Conservation (phyloP, 1,140 invertebrate genomes). For the Megathymus violae region DNA sequence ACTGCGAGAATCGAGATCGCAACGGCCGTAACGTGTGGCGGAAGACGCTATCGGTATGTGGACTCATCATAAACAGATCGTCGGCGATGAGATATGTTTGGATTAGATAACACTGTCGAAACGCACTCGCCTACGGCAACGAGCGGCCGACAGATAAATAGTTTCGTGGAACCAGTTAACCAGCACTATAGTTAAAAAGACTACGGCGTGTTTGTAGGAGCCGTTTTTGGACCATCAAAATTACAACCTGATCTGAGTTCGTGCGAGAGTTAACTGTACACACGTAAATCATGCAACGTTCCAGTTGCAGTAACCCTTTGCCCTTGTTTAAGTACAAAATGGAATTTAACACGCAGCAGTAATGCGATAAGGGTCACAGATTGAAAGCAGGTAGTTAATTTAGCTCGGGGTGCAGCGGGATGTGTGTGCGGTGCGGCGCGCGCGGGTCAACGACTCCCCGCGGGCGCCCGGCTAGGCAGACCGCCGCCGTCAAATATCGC, state of each 20-base stretch:
- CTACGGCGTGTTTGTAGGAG: neutral
- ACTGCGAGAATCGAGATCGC: slow-evolving; percentile 22
- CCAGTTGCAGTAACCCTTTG: neutral
- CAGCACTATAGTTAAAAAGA: neutral
- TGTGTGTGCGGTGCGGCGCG: slow-evolving; percentile 43
- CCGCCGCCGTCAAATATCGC: slow-evolving; percentile 57
- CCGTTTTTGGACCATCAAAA: neutral
- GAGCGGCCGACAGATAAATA: slow-evolving; percentile 25
- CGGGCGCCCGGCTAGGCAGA: slow-evolving; percentile 24
- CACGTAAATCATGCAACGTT: neutral
- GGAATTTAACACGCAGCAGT: neutral
- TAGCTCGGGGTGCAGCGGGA: slow-evolving; percentile 43
- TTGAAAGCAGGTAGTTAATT: slow-evolving; percentile 7
- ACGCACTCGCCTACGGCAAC: slow-evolving; percentile 31
- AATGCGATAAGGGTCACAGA: slow-evolving; percentile 1
- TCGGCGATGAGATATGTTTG: slow-evolving; percentile 64
- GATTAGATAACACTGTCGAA: slow-evolving; percentile 57
- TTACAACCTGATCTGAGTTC: neutral
- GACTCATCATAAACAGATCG: slow-evolving; percentile 57
- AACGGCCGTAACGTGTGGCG: slow-evolving; percentile 36
- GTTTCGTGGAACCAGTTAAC: slow-evolving; percentile 21
- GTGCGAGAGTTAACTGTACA: neutral
- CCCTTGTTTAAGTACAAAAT: neutral
- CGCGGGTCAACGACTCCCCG: slow-evolving; percentile 71
- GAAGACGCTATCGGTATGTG: slow-evolving; percentile 55